These are phyloP conservation scores for Crotalus horridus DNA, from an alignment of 2,113 vertebrate species.

Conservation along the genomic window DNA sequence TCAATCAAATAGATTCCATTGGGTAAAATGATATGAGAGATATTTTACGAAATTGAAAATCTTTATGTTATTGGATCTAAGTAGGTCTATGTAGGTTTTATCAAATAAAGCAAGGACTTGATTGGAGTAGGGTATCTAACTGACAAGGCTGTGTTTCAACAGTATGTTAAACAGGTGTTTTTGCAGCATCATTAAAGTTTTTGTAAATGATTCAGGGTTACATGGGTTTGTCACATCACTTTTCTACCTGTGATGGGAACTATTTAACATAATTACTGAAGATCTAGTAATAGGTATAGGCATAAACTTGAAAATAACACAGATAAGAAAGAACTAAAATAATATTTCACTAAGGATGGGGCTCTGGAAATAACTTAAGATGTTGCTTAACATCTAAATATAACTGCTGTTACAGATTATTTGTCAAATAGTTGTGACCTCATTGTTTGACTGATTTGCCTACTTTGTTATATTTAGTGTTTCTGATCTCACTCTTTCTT, in stretches of 20 bases:
- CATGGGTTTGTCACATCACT: background rate
- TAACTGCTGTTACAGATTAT: background rate
- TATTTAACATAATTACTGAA: background rate
- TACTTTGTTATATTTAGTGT: background rate
- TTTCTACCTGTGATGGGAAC: background rate
- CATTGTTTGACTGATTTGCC: background rate
- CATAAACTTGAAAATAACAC: background rate
- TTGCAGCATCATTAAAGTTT: background rate
- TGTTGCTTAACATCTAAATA: background rate
- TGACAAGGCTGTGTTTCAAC: background rate
- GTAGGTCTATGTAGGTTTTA: background rate
- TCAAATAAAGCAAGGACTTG: background rate
- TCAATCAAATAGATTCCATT: background rate
- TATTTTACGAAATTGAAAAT: background rate
- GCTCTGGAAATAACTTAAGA: background rate
- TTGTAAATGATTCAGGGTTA: background rate
- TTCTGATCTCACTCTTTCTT: background rate
- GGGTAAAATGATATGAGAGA: background rate
- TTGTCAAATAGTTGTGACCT: background rate
- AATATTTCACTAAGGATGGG: background rate
- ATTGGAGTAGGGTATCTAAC: background rate
- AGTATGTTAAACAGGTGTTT: background rate
- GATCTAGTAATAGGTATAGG: background rate
- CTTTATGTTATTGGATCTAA: background rate
- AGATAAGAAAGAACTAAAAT: background rate